phyloP scores from a whole-genome alignment of 2,113 vertebrate genomes.

The Plecturocebus donacophilus region DNA sequence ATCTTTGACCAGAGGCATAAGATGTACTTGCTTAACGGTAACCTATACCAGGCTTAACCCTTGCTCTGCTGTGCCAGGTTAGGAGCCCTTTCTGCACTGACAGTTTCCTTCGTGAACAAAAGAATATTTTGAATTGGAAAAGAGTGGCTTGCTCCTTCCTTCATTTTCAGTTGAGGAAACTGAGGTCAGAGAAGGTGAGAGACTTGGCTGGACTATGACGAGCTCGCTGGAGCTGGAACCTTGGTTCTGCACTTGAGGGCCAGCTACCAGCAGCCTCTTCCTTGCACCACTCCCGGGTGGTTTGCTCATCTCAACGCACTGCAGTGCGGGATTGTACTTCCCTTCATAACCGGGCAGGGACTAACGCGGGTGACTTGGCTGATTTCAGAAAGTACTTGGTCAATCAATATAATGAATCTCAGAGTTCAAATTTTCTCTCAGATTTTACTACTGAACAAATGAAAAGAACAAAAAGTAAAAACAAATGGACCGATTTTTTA shows the following conservation, averaged over 20 bases:
- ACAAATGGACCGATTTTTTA: neutral
- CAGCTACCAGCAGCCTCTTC: neutral
- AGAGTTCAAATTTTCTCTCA: conserved; percentile 17
- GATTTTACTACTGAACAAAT: neutral
- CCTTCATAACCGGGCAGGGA: neutral
- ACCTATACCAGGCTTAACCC: neutral
- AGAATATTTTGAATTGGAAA: neutral
- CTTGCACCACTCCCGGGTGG: neutral
- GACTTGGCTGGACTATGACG: neutral
- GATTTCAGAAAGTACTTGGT: neutral
- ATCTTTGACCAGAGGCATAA: neutral
- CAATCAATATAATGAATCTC: neutral
- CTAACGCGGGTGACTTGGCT: neutral
- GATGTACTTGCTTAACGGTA: neutral
- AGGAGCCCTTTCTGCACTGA: neutral
- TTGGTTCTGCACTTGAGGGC: neutral
- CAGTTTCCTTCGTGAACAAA: neutral
- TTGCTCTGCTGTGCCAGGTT: neutral
- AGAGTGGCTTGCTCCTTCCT: neutral
- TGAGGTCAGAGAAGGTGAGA: neutral
- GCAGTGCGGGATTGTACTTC: accelerated
- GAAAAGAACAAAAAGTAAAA: neutral
- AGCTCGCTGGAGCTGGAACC: neutral
- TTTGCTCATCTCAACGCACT: neutral
- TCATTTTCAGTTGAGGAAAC: conserved; percentile 20